phyloP scores from a whole-genome alignment of 2,113 vertebrate species.

The Crotalus viridis region DNA sequence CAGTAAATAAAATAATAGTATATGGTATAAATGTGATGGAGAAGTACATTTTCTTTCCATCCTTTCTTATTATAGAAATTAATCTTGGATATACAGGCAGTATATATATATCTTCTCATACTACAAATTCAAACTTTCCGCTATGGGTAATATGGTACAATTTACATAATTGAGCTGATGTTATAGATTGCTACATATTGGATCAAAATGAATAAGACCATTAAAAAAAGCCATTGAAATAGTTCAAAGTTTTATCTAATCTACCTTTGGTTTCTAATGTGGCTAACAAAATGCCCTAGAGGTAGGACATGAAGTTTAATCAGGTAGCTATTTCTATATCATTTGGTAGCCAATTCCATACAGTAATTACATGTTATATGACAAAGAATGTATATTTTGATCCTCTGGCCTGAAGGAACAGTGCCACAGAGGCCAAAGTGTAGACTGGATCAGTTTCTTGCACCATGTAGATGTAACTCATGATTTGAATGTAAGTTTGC shows the following conservation, averaged over 20 bases:
- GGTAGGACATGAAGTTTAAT: background rate
- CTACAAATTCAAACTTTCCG: background rate
- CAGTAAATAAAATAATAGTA: background rate
- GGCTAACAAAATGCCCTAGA: background rate
- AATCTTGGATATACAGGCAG: slow-evolving; percentile 2
- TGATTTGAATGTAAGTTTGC: background rate
- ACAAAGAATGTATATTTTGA: background rate
- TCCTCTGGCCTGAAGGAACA: background rate
- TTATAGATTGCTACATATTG: background rate
- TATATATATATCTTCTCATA: too few species aligned
- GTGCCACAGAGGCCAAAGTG: background rate
- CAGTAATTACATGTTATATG: background rate
- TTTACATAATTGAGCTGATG: background rate
- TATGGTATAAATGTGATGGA: background rate
- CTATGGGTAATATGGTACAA: too few species aligned
- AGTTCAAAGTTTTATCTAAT: background rate
- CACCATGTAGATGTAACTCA: background rate
- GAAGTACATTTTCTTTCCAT: slow-evolving; percentile 8
- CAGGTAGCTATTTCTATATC: background rate
- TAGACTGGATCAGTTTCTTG: background rate
- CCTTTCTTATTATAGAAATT: slow-evolving; percentile 23
- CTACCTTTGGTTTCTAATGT: background rate
- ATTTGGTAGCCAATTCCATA: background rate
- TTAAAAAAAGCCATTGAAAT: background rate
- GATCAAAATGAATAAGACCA: background rate